These are phyloP conservation scores for Lophotriccus pileatus DNA, from an alignment of 2,797 vertebrate species.

Conservation along the genomic window DNA sequence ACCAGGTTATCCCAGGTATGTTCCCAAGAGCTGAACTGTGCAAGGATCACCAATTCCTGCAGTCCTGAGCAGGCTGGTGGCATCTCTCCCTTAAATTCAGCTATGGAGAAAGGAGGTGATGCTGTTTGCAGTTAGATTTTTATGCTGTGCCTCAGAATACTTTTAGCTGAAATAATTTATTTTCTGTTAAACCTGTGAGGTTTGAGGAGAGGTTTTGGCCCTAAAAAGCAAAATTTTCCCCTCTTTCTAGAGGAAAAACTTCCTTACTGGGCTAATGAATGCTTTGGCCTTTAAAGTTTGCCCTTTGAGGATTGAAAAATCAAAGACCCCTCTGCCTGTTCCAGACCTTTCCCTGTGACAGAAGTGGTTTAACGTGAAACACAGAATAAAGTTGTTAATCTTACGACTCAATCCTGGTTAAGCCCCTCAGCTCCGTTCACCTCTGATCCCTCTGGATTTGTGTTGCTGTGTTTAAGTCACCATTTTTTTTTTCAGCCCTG, in stretches of 20 bases:
- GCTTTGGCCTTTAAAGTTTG: not conserved
- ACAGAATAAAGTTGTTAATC: not conserved
- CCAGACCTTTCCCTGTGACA: not conserved
- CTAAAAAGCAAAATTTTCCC: not conserved
- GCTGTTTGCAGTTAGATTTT: not conserved
- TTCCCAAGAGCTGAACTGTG: not conserved
- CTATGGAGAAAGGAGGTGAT: not conserved
- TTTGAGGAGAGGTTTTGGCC: not conserved
- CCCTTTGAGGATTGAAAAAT: not conserved
- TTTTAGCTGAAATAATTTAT: not conserved
- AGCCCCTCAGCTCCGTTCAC: not conserved
- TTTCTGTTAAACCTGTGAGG: not conserved
- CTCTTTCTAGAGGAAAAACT: not conserved
- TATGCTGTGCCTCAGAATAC: fast-evolving
- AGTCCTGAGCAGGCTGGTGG: not conserved
- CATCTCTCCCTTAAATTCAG: fast-evolving
- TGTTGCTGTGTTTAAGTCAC: fast-evolving
- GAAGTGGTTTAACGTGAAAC: not conserved
- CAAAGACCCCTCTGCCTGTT: not conserved
- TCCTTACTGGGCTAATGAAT: not conserved
- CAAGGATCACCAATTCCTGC: not conserved
- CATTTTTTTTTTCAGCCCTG: not conserved
- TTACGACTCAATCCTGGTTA: not conserved
- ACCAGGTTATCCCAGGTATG: constrained; percentile 94
- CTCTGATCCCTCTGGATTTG: not conserved